phyloP scores from a whole-genome alignment of 2,888 invertebrate species.

The Erannis defoliaria region DNA sequence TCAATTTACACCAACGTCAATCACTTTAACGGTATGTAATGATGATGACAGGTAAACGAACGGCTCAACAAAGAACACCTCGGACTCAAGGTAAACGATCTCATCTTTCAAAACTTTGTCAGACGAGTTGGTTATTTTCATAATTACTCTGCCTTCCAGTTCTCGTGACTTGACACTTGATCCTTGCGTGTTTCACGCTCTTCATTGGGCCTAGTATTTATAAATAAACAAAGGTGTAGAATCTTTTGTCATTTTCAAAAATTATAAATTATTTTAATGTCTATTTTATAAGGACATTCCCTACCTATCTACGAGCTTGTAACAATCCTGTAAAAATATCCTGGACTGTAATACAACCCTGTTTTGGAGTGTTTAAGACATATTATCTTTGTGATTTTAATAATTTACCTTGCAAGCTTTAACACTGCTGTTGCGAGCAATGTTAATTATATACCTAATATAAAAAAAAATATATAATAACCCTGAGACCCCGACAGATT shows the following conservation, averaged over 20 bases:
- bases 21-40: slow-evolving; percentile 27
- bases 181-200: slow-evolving; percentile 42
- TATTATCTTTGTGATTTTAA: too few relatives aligned
- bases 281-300: too few relatives aligned
- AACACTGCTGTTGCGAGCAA: too few relatives aligned
- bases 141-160: slow-evolving; percentile 20
- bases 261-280: not conserved
- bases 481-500: too few relatives aligned
- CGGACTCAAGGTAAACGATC: slow-evolving; percentile 27
- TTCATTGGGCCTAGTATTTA: slow-evolving; percentile 9
- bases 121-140: slow-evolving; percentile 31
- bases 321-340: too few relatives aligned
- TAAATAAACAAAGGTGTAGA: not conserved
- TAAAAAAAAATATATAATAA: too few relatives aligned
- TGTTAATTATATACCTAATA: too few relatives aligned
- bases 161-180: slow-evolving; percentile 41
- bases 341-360: too few relatives aligned
- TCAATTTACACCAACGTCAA: slow-evolving; percentile 13
- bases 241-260: not conserved
- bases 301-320: too few relatives aligned
- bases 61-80: slow-evolving; percentile 23
- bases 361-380: too few relatives aligned
- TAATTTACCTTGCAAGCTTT: too few relatives aligned
- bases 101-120: slow-evolving; percentile 21
- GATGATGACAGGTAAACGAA: slow-evolving; percentile 28